These are phyloP conservation scores for Eretmochelys imbricata DNA, from an alignment of 2,113 vertebrate species.

Conservation along the genomic window DNA sequence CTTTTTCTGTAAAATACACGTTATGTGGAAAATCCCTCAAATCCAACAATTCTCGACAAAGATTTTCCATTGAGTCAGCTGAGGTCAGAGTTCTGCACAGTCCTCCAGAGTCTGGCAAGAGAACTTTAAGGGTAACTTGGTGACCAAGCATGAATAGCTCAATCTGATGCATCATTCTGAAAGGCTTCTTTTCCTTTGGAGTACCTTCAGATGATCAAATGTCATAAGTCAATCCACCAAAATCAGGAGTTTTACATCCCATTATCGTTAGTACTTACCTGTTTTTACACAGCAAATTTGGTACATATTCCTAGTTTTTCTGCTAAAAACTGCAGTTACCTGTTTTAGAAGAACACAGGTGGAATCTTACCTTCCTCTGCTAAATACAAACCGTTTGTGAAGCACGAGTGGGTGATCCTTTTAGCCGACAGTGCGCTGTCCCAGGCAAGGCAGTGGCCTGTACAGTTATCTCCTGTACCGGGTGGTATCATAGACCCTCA, in stretches of 20 bases:
- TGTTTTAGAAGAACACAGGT: slow-evolving; percentile 56
- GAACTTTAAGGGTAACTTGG: neutral
- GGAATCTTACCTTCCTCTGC: slow-evolving; percentile 51
- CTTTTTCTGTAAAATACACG: neutral
- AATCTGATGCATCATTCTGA: neutral
- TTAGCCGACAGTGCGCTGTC: slow-evolving; percentile 84
- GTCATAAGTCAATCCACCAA: neutral
- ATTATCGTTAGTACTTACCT: neutral
- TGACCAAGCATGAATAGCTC: neutral
- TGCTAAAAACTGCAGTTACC: slow-evolving; percentile 64
- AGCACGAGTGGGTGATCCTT: neutral
- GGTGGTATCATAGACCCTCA: slow-evolving; percentile 99
- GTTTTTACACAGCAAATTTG: neutral
- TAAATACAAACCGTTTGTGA: neutral
- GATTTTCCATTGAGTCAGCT: neutral
- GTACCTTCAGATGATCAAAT: neutral
- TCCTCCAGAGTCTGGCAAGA: neutral
- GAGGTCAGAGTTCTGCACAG: neutral
- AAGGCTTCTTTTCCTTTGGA: neutral
- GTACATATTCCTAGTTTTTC: neutral
- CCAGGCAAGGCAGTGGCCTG: slow-evolving; percentile 99
- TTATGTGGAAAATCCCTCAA: neutral
- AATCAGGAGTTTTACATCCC: neutral
- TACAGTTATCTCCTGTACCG: slow-evolving; percentile 99
- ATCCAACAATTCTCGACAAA: neutral